Percentiles rank a stretch among this genome's conserved stretches.
phyloP scores from a whole-genome alignment of 2,113 vertebrate genomes.

The Hydropotes inermis region DNA sequence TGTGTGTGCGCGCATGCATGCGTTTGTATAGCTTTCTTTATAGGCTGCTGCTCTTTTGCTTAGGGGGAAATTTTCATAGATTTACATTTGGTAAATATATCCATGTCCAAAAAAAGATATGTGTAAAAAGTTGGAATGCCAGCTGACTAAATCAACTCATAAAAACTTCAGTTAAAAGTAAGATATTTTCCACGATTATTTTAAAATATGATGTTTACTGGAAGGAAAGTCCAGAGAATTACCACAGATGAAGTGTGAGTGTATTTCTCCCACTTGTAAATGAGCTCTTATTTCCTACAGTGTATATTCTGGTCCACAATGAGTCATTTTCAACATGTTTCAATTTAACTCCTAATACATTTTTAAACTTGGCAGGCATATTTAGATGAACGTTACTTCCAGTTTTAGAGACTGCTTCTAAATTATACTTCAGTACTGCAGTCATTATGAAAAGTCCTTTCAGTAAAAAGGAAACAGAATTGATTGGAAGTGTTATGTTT shows the following conservation, averaged over 20 bases:
- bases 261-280: slow-evolving; percentile 85
- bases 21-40: not conserved
- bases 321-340: slow-evolving; percentile 85
- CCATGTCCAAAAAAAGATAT: slow-evolving; percentile 68
- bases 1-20: not conserved
- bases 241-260: slow-evolving; percentile 84
- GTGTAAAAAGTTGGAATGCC: slow-evolving; percentile 73
- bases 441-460: slow-evolving; percentile 76
- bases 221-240: slow-evolving; percentile 83
- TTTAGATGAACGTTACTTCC: slow-evolving; percentile 77
- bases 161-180: slow-evolving; percentile 79
- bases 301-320: slow-evolving; percentile 80
- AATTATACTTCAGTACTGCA: slow-evolving; percentile 73
- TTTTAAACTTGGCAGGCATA: slow-evolving; percentile 81
- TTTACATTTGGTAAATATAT: slow-evolving; percentile 74
- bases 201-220: slow-evolving; percentile 84
- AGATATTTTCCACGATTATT: slow-evolving; percentile 82
- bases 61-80: slow-evolving; percentile 17
- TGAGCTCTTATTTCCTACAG: slow-evolving; percentile 84
- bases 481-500: slow-evolving; percentile 63
- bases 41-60: slow-evolving; percentile 22
- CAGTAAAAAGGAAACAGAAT: slow-evolving; percentile 66
- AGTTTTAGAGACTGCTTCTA: slow-evolving; percentile 80
- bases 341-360: slow-evolving; percentile 83
- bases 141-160: slow-evolving; percentile 77